These are phyloP conservation scores for Drosophila rellima DNA, from an alignment of 2,888 invertebrate genomes.

Conservation along the genomic window DNA sequence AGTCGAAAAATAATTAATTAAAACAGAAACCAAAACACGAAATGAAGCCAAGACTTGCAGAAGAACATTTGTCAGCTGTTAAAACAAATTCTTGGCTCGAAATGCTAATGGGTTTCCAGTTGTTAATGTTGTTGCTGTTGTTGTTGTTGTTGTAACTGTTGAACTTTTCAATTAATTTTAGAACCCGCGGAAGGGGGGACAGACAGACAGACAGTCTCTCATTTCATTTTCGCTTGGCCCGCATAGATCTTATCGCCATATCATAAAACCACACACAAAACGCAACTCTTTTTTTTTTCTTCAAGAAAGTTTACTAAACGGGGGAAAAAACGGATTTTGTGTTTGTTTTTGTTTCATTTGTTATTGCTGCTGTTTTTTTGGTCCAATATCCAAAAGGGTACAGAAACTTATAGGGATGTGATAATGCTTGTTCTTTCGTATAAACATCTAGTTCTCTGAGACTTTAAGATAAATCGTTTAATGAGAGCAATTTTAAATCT, in stretches of 20 bases:
- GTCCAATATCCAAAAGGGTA: not conserved
- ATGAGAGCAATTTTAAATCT: no score
- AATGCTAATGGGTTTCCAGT: slow-evolving; percentile 68
- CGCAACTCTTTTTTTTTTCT: slow-evolving; percentile 21
- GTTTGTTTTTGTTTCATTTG: slow-evolving; percentile 26
- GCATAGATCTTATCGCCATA: slow-evolving; percentile 73
- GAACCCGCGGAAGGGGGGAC: slow-evolving; percentile 37
- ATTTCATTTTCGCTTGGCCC: slow-evolving; percentile 62
- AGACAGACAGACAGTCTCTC: slow-evolving; percentile 26
- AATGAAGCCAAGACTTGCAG: slow-evolving; percentile 37
- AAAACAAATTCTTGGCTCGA: slow-evolving; percentile 62
- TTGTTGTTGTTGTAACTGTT: slow-evolving; percentile 10
- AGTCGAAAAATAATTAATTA: slow-evolving; percentile 51
- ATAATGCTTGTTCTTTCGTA: no score
- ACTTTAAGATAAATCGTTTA: no score
- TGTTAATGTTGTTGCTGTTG: not conserved
- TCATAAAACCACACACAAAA: slow-evolving; percentile 61
- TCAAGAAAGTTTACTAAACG: slow-evolving; percentile 68
- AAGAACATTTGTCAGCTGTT: slow-evolving; percentile 73
- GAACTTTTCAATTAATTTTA: slow-evolving; percentile 79
- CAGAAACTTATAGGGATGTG: not conserved
- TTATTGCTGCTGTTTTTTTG: slow-evolving; percentile 15
- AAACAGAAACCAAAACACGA: slow-evolving; percentile 23
- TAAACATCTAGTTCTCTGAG: no score
- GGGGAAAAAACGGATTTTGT: slow-evolving; percentile 55